phyloP scores from a whole-genome alignment of 2,797 vertebrate species.

The Knipowitschia caucasica region DNA sequence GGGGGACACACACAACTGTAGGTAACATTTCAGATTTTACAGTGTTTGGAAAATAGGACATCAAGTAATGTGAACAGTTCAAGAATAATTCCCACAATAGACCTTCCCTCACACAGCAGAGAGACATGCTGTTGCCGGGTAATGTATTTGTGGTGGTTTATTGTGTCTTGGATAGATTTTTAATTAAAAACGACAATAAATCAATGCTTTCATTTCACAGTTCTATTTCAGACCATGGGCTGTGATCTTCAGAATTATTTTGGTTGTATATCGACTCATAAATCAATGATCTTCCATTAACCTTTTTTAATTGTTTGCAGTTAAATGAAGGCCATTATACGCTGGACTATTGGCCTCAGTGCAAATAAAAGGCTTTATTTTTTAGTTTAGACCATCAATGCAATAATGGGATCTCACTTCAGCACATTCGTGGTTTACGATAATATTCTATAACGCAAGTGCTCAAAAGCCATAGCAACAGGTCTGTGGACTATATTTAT shows the following conservation, averaged over 20 bases:
- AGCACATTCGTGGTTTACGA: constrained; percentile 13
- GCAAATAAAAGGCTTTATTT: not conserved
- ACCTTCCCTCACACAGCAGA: not conserved
- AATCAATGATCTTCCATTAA: constrained; percentile 1
- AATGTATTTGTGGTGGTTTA: no score
- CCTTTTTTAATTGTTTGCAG: constrained; percentile 10
- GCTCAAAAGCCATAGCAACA: constrained; percentile 64
- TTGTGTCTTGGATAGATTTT: not conserved
- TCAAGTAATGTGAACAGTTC: not conserved
- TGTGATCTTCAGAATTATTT: not conserved
- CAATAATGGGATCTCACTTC: no score
- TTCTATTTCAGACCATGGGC: not conserved
- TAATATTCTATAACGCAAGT: constrained; percentile 6
- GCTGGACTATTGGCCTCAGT: not conserved
- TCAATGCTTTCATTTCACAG: not conserved
- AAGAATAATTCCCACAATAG: no score
- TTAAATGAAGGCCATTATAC: not conserved
- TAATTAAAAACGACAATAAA: not conserved
- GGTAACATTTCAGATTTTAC: not conserved
- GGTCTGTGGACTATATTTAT: constrained; percentile 54
- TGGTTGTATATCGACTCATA: not conserved
- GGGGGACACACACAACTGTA: not conserved
- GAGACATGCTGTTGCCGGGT: no score
- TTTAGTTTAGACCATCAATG: not conserved
- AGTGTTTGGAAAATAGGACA: not conserved